Evolutionary conservation across 2,888 invertebrate genomes (phyloP), one percentile per base, ranked within the genome.

Genomic region (Alitta virens): DNA sequence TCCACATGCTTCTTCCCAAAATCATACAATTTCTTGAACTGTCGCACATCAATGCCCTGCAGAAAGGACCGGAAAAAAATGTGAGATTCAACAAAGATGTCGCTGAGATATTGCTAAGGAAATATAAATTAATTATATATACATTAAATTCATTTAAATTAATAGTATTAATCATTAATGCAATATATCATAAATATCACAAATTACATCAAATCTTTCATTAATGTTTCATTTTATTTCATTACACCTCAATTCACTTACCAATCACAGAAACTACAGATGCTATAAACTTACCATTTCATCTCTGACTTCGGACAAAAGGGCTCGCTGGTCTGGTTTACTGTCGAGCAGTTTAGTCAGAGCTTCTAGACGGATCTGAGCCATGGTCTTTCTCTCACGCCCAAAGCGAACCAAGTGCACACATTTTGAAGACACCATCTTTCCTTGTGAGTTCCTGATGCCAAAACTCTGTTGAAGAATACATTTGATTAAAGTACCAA

Each of bases 271-370:
- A n/a, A n/a, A n/a, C n/a, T n/a, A n/a, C n/a, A n/a, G n/a, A n/a
- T n/a, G n/a, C n/a, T n/a, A 79, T 21, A 80, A 78, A 24, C 82
- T 71, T 54, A 82, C 84, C 60, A 87, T 78, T 61, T 84, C 75
- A 26, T 79, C 76, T 67, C 83, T 84, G 14, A 87, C 77, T 63
- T 85, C 84, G 3, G 78, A 72, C 64, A 86, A 84, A 24, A 86
- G 85, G 26, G 87, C 85, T 43, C 84, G 81, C 66, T 82, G 80
- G 60, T 85, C 82, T 0, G 87, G 86, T 65, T 85, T 85, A 1
- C 81, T 81, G 66, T 86, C 86, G 46, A 89, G 75, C 56, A 84
- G 78, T 33, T 85, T 82, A 1, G 87, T 83, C 40, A 88, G 83
- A 67, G 84, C 81, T 70, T 87, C 86, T 0, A 86, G 84, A 25